Percentiles rank a stretch among this genome's conserved stretches.
Conservation (phyloP, 2,888 invertebrate genomes). For the Archips crataeganus region DNA sequence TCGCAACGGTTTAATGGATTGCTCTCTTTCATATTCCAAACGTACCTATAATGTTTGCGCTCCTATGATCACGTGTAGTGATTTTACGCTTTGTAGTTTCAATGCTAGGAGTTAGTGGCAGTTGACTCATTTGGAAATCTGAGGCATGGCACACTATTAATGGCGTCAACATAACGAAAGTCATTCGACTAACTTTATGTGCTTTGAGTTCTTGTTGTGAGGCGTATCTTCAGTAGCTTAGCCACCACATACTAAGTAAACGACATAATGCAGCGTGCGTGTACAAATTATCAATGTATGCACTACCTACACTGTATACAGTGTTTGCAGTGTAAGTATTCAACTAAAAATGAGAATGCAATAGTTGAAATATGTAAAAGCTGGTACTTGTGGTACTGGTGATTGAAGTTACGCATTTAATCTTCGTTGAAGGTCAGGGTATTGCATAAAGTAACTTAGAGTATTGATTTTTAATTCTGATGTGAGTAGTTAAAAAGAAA, state of each 20-base stretch:
- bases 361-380: background rate
- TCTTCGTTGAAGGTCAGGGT: background rate
- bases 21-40: slow-evolving; percentile 82
- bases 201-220: background rate
- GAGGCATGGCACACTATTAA: background rate
- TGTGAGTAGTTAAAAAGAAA: background rate
- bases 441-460: background rate
- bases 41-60: slow-evolving; percentile 70
- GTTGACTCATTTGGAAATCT: slow-evolving; percentile 8
- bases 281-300: no score
- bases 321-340: no score
- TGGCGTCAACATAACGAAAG: background rate
- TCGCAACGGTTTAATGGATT: slow-evolving; percentile 82
- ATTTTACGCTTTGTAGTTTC: slow-evolving; percentile 70
- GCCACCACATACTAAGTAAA: background rate
- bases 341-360: background rate
- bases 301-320: no score
- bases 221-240: background rate
- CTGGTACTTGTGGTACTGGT: no score
- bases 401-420: background rate
- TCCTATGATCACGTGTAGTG: slow-evolving; percentile 77
- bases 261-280: no score
- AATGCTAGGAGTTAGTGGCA: slow-evolving; percentile 42
- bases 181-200: background rate
- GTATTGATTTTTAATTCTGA: background rate